These are phyloP conservation scores for Osmoderma eremita DNA, from an alignment of 2,888 invertebrate species.

Conservation along the genomic window DNA sequence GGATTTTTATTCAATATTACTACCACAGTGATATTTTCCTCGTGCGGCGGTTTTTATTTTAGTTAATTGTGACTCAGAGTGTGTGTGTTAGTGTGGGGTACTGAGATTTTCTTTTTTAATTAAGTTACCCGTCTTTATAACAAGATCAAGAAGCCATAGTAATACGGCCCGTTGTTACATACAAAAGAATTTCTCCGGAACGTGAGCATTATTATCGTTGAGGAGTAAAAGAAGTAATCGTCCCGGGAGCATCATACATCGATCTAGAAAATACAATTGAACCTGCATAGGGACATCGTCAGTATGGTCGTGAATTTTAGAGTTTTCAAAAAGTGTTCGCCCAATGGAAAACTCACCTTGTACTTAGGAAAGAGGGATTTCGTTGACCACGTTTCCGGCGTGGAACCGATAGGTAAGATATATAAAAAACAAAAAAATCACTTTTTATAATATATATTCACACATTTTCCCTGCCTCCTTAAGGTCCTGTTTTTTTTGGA, in stretches of 20 bases:
- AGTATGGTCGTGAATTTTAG: slow-evolving; percentile 90
- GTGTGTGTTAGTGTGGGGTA: not conserved
- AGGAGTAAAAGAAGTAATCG: too few relatives aligned
- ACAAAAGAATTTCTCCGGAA: slow-evolving; percentile 18
- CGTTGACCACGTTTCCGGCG: slow-evolving; percentile 85
- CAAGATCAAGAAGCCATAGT: slow-evolving; percentile 36
- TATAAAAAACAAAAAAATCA: too few relatives aligned
- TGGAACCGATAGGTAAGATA: slow-evolving; percentile 83
- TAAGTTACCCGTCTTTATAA: slow-evolving; percentile 26
- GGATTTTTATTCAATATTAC: slow-evolving; percentile 16
- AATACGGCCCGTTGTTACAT: slow-evolving; percentile 14
- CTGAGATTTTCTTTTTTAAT: slow-evolving; percentile 14
- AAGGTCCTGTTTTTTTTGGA: too few relatives aligned
- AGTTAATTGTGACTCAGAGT: slow-evolving; percentile 3
- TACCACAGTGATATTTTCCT: slow-evolving; percentile 5
- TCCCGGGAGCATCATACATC: not conserved
- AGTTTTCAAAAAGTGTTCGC: slow-evolving; percentile 90
- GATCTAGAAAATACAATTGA: not conserved
- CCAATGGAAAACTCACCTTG: slow-evolving; percentile 86
- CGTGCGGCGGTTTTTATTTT: slow-evolving; percentile 5
- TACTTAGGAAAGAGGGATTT: slow-evolving; percentile 90
- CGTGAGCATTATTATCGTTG: too few relatives aligned
- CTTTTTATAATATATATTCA: too few relatives aligned
- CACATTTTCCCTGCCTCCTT: too few relatives aligned
- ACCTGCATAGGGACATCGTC: slow-evolving; percentile 9